Conservation (phyloP, 1,140 invertebrate species). For the Cydia splendana region DNA sequence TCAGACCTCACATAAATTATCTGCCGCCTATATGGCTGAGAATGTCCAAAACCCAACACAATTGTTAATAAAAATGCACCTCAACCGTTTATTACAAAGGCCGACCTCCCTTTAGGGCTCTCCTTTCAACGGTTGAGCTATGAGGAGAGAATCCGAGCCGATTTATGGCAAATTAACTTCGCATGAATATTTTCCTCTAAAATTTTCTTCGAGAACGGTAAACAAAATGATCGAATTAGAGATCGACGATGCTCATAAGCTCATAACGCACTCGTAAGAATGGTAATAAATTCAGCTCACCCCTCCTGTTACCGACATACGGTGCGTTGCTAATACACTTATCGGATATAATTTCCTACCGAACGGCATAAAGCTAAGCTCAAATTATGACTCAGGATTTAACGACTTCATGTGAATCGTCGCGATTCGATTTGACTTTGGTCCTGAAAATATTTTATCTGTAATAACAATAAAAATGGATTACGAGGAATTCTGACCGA, state of each 20-base stretch:
- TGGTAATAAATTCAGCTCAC: conserved; percentile 56
- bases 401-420: conserved; percentile 8
- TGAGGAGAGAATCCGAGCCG: not conserved
- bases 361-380: conserved; percentile 6
- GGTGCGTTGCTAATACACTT: conserved; percentile 54
- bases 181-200: conserved; percentile 4
- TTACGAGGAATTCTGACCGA: not conserved
- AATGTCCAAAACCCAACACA: not conserved
- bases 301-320: conserved; percentile 60
- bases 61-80: not conserved
- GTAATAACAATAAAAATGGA: not conserved
- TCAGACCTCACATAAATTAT: not conserved
- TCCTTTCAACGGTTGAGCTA: not conserved
- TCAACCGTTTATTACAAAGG: not conserved
- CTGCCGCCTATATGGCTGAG: not conserved
- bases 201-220: conserved; percentile 40
- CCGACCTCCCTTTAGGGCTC: not conserved
- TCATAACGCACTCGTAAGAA: conserved; percentile 57
- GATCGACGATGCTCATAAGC: conserved; percentile 56
- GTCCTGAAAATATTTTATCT: not conserved
- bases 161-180: conserved; percentile 3
- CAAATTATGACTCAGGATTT: conserved; percentile 9
- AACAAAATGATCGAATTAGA: conserved; percentile 56
- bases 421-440: not conserved
- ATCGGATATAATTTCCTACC: conserved; percentile 39